Base-by-base conservation (phyloP, 2,113 vertebrate species). In the Cynopterus brachyotis region DNA sequence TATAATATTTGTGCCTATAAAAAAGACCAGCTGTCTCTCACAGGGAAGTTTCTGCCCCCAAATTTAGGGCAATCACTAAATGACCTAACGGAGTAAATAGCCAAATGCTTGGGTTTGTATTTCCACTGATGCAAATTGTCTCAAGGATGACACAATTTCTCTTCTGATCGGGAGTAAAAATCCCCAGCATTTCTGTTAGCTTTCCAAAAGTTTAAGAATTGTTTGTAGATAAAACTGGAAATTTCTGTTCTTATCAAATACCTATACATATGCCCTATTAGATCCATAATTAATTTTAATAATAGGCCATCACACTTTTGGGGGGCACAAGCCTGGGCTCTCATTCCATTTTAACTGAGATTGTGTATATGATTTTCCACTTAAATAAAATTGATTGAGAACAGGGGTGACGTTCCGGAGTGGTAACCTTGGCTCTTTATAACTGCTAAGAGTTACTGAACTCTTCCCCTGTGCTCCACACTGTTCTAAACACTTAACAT, bases 31-130 rank as follows among this genome's bases (percentile, higher is more conserved):
- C 42, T 92, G 12, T 81, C 50, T 35, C n/a, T 91, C 72, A 57
- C 35, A 66, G 50, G 30, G 67, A 94, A 73, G 42, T 69, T 92
- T 81, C 69, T 96, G 73, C 10, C 32, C 42, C 76, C n/a, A 94
- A 73, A 95, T 90, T 91, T 92, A 70, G 75, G 70, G n/a, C 73
- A 79, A 87, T 76, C 75, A 90, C 26, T 96, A 84, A 91, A 97
- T 83, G 55, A 78, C 3, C 45, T 72, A 96, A 93, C 11, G 50
- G 22, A 82, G 5, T 70, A 94, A 83, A 87, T 80, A 88, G 69
- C 22, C 30, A 40, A 62, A 95, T 93, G 79, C 47, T 92, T 84
- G 9, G 35, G 78, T 64, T 57, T 94, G 7, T 57, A 87, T 66
- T 92, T 87, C 12, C 35, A 82, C 30, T 84, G 35, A 47, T 90